phyloP scores from a whole-genome alignment of 1,140 invertebrate genomes.

The Drosophila carrolli region DNA sequence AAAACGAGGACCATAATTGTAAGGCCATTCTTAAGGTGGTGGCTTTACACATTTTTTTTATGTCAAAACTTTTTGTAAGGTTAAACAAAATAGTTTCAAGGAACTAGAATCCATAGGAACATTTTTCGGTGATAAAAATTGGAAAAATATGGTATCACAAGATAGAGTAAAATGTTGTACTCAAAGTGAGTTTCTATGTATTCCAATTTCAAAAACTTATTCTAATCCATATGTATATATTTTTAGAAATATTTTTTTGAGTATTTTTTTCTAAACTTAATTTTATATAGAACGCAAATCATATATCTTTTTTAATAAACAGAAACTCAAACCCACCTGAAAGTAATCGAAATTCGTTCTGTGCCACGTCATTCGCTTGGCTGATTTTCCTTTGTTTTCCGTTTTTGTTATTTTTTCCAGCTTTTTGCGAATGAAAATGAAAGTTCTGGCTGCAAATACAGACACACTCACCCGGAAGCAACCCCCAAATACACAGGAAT shows the following conservation, averaged over 20 bases:
- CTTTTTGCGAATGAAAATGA: conserved; percentile 67
- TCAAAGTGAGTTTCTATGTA: too few relatives aligned
- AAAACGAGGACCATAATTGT: background rate
- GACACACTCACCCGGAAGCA: conserved; percentile 34
- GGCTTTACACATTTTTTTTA: background rate
- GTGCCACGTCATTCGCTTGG: conserved; percentile 37
- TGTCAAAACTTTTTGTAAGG: background rate
- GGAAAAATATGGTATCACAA: too few relatives aligned
- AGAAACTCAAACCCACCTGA: background rate
- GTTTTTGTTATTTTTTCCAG: conserved; percentile 15
- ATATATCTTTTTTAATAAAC: conserved; percentile 13
- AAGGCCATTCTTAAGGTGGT: background rate
- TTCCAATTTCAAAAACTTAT: background rate
- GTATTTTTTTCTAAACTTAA: background rate
- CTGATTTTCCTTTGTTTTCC: conserved; percentile 55
- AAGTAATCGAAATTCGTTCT: conserved; percentile 27
- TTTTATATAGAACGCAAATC: too few relatives aligned
- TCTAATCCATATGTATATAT: background rate
- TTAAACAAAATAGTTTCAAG: background rate
- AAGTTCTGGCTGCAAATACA: conserved; percentile 54
- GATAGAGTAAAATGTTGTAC: too few relatives aligned
- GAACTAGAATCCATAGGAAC: too few relatives aligned
- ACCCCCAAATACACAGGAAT: conserved; percentile 40
- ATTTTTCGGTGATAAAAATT: too few relatives aligned
- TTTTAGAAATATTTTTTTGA: background rate